Conservation (phyloP, 2,113 vertebrate genomes). For the Chascanopsetta lugubris region DNA sequence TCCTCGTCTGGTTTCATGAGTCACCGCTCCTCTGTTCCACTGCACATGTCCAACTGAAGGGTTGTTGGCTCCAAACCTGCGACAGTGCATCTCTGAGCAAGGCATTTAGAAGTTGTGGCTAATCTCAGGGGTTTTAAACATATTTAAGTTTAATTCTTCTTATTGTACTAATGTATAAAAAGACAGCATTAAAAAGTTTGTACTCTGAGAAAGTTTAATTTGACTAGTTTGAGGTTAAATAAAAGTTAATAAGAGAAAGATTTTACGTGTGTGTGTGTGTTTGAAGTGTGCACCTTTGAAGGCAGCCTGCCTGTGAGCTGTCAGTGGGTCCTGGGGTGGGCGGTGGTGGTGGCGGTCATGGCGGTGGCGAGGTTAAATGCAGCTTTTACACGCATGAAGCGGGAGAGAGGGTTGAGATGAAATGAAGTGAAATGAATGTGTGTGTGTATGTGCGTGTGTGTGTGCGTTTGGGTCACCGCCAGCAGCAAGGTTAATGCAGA, state of each 20-base stretch:
- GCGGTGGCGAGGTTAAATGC: constrained; percentile 60
- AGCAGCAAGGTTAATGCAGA: constrained; percentile 72
- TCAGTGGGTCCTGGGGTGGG: constrained; percentile 35
- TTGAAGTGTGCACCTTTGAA: constrained; percentile 58
- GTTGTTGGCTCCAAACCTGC: constrained; percentile 10
- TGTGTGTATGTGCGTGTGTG: constrained; percentile 11
- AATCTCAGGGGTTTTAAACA: too few species aligned
- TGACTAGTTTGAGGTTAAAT: constrained; percentile 50
- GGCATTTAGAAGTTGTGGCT: not conserved
- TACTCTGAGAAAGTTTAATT: constrained; percentile 51
- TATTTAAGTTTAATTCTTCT: too few species aligned
- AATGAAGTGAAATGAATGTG: constrained; percentile 12
- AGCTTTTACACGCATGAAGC: constrained; percentile 33
- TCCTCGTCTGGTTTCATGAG: constrained; percentile 47
- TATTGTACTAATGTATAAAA: too few species aligned
- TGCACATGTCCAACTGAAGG: not conserved
- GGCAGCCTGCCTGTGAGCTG: constrained; percentile 55
- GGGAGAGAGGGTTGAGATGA: constrained; percentile 29
- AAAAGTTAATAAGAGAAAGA: constrained; percentile 46
- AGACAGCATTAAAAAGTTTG: too few species aligned
- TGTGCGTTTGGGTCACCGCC: constrained; percentile 49
- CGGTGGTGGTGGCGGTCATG: constrained; percentile 6
- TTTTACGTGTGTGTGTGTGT: constrained; percentile 22
- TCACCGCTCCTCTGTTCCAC: constrained; percentile 28
- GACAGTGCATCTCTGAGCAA: not conserved